These are phyloP conservation scores for Phalacrocorax brasilianus DNA, from an alignment of 2,113 vertebrate species.

Conservation along the genomic window DNA sequence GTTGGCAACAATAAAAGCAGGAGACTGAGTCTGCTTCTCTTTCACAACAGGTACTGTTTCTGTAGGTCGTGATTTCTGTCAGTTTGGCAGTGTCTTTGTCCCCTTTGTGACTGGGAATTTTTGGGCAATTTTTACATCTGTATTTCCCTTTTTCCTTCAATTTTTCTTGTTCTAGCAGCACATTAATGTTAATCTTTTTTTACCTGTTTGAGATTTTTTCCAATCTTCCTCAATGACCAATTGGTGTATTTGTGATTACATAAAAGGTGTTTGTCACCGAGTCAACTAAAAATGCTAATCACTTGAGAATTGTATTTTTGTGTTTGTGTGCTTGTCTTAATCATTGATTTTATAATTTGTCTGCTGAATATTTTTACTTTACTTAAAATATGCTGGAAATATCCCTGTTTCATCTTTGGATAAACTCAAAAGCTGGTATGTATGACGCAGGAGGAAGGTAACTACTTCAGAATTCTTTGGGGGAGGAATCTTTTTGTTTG, in stretches of 20 bases:
- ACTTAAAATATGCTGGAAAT: background rate
- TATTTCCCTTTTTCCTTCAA: background rate
- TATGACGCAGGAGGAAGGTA: background rate
- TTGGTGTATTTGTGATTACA: background rate
- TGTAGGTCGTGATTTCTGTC: slow-evolving; percentile 25
- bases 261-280: background rate
- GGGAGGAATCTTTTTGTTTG: background rate
- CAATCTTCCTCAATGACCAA: background rate
- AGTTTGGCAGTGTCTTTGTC: slow-evolving; percentile 7
- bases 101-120: background rate
- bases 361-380: background rate
- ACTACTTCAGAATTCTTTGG: background rate
- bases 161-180: background rate
- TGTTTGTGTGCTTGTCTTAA: background rate
- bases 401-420: background rate
- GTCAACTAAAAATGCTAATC: background rate
- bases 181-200: background rate
- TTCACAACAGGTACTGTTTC: slow-evolving; percentile 53
- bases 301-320: background rate
- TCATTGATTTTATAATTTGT: background rate
- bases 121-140: background rate
- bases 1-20: slow-evolving; percentile 52
- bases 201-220: background rate
- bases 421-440: background rate
- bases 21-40: slow-evolving; percentile 46